These are phyloP conservation scores for Andrena bucephala DNA, from an alignment of 2,888 invertebrate genomes.

Conservation along the genomic window DNA sequence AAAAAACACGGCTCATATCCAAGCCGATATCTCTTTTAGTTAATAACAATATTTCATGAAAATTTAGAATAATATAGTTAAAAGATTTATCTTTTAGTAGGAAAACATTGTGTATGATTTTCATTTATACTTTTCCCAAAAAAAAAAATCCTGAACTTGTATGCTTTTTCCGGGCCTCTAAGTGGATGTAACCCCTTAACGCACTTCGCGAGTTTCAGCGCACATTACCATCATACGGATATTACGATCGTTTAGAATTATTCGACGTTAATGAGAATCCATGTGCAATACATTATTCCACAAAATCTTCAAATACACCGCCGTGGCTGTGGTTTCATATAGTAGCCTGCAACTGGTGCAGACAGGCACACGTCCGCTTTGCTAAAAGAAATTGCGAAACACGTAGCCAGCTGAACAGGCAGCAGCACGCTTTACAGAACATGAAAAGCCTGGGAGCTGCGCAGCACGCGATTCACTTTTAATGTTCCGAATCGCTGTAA, in stretches of 20 bases:
- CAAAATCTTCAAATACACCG: neutral
- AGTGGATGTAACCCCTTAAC: no score
- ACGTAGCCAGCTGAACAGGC: neutral
- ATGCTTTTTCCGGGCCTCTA: no score
- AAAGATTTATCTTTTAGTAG: no score
- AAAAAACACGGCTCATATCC: no score
- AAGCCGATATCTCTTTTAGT: no score
- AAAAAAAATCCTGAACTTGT: no score
- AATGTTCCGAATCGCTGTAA: conserved; percentile 24
- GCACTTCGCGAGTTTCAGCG: no score
- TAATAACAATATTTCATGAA: no score
- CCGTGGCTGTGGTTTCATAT: neutral
- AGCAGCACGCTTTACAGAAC: neutral
- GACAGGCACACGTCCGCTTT: neutral
- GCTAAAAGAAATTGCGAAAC: neutral
- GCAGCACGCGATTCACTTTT: conserved; percentile 11
- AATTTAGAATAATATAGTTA: no score
- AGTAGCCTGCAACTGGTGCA: neutral
- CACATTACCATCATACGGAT: neutral
- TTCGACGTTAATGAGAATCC: neutral
- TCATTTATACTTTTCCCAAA: no score
- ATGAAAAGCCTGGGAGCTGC: conserved; percentile 3
- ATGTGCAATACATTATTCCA: neutral
- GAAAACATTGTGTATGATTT: no score
- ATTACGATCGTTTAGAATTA: neutral